Conservation (phyloP, 2,113 vertebrate genomes). For the Ceuthmochares aereus region DNA sequence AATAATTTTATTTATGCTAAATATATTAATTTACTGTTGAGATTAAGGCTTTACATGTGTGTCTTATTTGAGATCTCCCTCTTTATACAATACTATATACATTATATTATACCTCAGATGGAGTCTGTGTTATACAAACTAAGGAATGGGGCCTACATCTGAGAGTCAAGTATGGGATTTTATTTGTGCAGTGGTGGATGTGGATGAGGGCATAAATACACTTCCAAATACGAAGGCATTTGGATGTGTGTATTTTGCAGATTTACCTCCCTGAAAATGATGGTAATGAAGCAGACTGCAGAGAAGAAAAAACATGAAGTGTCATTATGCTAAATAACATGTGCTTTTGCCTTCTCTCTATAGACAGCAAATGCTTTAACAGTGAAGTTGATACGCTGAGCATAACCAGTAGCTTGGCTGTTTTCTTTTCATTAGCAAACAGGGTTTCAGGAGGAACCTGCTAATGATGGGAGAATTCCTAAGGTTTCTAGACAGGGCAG, state of each 20-base stretch:
- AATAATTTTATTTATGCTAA: not conserved
- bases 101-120: not conserved
- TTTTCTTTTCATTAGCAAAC: not conserved
- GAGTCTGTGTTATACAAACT: not conserved
- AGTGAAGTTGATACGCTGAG: not conserved
- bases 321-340: not conserved
- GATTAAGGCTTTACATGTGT: not conserved
- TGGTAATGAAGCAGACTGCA: not conserved
- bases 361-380: not conserved
- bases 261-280: not conserved
- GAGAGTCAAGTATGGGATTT: not conserved
- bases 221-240: not conserved
- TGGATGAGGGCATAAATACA: not conserved
- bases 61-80: not conserved
- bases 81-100: not conserved
- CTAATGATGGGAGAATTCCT: not conserved
- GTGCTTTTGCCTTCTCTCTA: not conserved
- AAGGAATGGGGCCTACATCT: not conserved
- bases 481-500: conserved; percentile 19
- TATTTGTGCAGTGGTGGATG: not conserved
- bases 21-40: not conserved
- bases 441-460: not conserved
- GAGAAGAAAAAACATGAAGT: not conserved
- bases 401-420: not conserved
- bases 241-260: not conserved